Percentiles rank a stretch among this genome's conserved stretches.
phyloP scores from a whole-genome alignment of 2,888 invertebrate genomes.

The Malthinus flaveolus region DNA sequence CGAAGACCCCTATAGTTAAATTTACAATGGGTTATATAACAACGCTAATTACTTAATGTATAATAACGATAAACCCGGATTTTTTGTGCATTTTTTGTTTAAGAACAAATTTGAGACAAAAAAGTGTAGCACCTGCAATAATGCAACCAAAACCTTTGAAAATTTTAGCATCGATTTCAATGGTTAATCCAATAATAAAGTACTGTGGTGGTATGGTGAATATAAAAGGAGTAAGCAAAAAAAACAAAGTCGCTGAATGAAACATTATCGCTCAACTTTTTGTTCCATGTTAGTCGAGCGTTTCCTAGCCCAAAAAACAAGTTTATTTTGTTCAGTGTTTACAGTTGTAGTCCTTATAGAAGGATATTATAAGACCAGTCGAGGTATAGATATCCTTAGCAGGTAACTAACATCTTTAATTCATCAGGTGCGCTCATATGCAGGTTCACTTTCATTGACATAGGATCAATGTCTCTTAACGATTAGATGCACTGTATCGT shows the following conservation, averaged over 20 bases:
- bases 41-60: too few relatives aligned
- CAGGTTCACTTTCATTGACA: conserved; percentile 32
- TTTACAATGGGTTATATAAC: too few relatives aligned
- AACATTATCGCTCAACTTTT: conserved; percentile 23
- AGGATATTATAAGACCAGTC: conserved; percentile 5
- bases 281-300: conserved; percentile 18
- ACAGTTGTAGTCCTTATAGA: conserved; percentile 13
- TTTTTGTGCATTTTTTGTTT: too few relatives aligned
- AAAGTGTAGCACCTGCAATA: conserved; percentile 20
- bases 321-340: conserved; percentile 14
- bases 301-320: conserved; percentile 22
- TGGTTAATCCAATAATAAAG: conserved; percentile 23
- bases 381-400: conserved; percentile 20
- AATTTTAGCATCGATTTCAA: conserved; percentile 12
- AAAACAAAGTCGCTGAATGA: conserved; percentile 24
- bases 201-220: conserved; percentile 11
- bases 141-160: conserved; percentile 7
- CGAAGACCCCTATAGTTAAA: too few relatives aligned
- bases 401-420: conserved; percentile 32
- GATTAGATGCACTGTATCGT: conserved; percentile 25
- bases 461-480: conserved; percentile 34
- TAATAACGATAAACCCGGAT: too few relatives aligned
- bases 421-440: conserved; percentile 34
- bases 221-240: conserved; percentile 18
- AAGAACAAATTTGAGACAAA: conserved; percentile 3